phyloP scores from a whole-genome alignment of 2,797 vertebrate species.

The Rhinella marina region DNA sequence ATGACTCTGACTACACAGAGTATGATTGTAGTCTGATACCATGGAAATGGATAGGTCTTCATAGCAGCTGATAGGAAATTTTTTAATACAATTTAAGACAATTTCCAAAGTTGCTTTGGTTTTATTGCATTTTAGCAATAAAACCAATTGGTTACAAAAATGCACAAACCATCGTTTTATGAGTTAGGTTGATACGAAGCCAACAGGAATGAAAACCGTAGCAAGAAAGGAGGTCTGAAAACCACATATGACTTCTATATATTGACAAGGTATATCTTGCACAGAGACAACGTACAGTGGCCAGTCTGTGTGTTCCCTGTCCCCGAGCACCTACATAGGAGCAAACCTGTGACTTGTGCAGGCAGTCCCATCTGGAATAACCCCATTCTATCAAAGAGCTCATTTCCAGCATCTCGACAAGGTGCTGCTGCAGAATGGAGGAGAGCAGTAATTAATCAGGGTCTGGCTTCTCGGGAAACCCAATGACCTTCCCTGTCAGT shows the following conservation, averaged over 20 bases:
- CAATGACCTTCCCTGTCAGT: slow-evolving; percentile 55
- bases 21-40: too few species aligned
- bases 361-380: slow-evolving; percentile 60
- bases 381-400: slow-evolving; percentile 65
- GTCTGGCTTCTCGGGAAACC: slow-evolving; percentile 52
- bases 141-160: too few species aligned
- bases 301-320: slow-evolving; percentile 20
- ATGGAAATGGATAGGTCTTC: too few species aligned
- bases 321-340: slow-evolving; percentile 14
- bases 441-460: slow-evolving; percentile 60
- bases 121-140: too few species aligned
- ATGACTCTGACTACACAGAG: too few species aligned
- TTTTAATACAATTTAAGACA: too few species aligned
- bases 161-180: too few species aligned
- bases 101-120: too few species aligned
- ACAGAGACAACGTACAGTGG: neutral
- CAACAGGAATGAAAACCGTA: neutral
- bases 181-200: too few species aligned
- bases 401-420: slow-evolving; percentile 58
- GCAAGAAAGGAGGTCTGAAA: neutral
- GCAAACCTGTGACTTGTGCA: slow-evolving; percentile 39
- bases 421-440: slow-evolving; percentile 62
- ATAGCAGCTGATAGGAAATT: too few species aligned
- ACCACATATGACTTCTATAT: neutral
- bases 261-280: neutral